phyloP scores from a whole-genome alignment of 2,797 vertebrate species.

The Phrynocephalus guinanensis region DNA sequence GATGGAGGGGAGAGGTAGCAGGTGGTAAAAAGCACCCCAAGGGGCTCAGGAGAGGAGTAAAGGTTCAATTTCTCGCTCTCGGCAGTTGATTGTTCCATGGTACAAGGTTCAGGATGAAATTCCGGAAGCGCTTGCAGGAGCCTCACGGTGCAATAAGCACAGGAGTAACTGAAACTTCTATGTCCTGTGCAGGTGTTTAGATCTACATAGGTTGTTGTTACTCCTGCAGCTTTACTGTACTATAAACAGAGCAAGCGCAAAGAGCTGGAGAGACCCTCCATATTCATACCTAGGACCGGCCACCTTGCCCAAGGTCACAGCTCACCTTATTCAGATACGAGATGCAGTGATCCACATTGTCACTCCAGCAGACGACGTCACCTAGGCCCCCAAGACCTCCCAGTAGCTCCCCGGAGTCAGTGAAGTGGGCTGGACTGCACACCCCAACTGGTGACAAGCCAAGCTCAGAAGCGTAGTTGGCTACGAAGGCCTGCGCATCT shows the following conservation, averaged over 20 bases:
- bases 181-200: too few species aligned
- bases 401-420: not conserved
- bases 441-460: not conserved
- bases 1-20: not conserved
- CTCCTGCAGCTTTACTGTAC: too few species aligned
- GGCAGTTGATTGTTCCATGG: not conserved
- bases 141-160: too few species aligned
- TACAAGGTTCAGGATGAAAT: too few species aligned
- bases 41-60: not conserved
- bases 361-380: slow-evolving; percentile 18
- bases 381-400: not conserved
- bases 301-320: not conserved
- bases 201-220: too few species aligned
- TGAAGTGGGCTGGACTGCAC: not conserved
- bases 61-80: too few species aligned
- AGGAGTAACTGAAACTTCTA: too few species aligned
- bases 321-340: slow-evolving; percentile 30
- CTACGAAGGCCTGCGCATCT: not conserved
- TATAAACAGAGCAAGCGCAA: too few species aligned
- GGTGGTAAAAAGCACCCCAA: not conserved
- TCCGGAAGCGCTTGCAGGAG: too few species aligned
- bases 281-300: too few species aligned
- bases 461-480: not conserved
- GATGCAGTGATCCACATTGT: slow-evolving; percentile 25
- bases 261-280: not conserved